Evolutionary conservation across 2,797 vertebrate genomes (phyloP), one percentile per base, ranked within the genome.

Genomic region (Pangasius djambal): DNA sequence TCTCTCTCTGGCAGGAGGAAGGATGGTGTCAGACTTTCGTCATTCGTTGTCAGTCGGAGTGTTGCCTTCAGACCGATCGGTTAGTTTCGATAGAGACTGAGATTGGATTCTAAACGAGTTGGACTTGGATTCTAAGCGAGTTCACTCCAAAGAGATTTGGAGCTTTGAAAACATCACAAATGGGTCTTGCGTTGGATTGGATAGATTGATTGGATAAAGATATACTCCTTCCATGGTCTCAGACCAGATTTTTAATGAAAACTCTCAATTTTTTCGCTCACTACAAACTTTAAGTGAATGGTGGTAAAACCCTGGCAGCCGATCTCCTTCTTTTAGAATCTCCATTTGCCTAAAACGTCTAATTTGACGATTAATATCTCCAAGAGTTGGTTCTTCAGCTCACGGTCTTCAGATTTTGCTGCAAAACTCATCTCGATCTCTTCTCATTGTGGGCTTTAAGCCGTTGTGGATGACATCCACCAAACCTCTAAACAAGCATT

Each of bases 11-110:
- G 25, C 20, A 61, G 22, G 89, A 90, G 81, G 89, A 75, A 85
- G 63, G 50, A 34, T 84, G 25, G 83, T 50, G 86, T 90, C 34
- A 31, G 72, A 86, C 69, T 91, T 84, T 77, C 10, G 9, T 92
- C 89, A 84, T 34, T 25, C 52, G 9, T 25, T 37, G 4, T 63
- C 69, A 67, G 18, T n/a, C 61, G 2, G 48, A 75, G 83, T 8
- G 57, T 34, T 28, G 57, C 48, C 40, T 18, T 52, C 84, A 63
- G 81, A 72, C 67, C 25, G 70, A 12, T 28, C 50, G 15, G 55
- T 44, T 8, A 8, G 20, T 50, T 55, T 25, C 13, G n/a, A 63
- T 28, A 37, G 79, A 61, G 20, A 44, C 6, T 65, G 81, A 65
- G 5, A 16, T 44, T 63, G 81, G 81, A 44, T 83, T 25, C 78